Percentiles rank a stretch among this genome's conserved stretches.
Evolutionary conservation across 2,888 invertebrate genomes (phyloP).

Genomic region (Danaus chrysippus): DNA sequence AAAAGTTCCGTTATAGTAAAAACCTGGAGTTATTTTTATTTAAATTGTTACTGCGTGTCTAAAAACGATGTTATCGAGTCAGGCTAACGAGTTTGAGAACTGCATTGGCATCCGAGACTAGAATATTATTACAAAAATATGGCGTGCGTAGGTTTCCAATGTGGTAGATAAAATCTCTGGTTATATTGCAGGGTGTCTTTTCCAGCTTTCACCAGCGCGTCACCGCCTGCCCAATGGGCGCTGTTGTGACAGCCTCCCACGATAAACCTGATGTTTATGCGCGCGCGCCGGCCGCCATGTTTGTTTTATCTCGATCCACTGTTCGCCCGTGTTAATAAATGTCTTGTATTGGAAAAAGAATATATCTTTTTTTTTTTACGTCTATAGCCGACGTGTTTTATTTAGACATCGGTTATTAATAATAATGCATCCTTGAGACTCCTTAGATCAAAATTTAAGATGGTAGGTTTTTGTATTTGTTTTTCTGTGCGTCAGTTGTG

Average conservation of each 20-base stretch:
- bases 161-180: slow-evolving; percentile 61
- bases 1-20: no score
- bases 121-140: slow-evolving; percentile 43
- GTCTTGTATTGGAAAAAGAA: slow-evolving; percentile 66
- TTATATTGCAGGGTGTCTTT: slow-evolving; percentile 58
- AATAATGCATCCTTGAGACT: slow-evolving; percentile 71
- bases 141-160: slow-evolving; percentile 66
- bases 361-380: slow-evolving; percentile 57
- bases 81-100: slow-evolving; percentile 41
- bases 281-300: slow-evolving; percentile 75
- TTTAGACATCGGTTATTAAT: slow-evolving; percentile 77
- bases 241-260: slow-evolving; percentile 79
- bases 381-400: slow-evolving; percentile 60
- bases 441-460: slow-evolving; percentile 74
- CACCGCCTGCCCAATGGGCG: slow-evolving; percentile 61
- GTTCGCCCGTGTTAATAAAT: slow-evolving; percentile 74
- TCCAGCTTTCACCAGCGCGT: slow-evolving; percentile 71
- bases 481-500: slow-evolving; percentile 61
- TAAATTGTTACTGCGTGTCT: background rate
- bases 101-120: slow-evolving; percentile 39
- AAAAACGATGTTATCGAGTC: slow-evolving; percentile 41
- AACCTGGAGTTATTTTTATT: no score
- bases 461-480: slow-evolving; percentile 59
- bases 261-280: slow-evolving; percentile 74
- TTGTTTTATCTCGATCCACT: slow-evolving; percentile 77